phyloP scores from a whole-genome alignment of 2,113 vertebrate species.

The Sarotherodon lohbergeri region DNA sequence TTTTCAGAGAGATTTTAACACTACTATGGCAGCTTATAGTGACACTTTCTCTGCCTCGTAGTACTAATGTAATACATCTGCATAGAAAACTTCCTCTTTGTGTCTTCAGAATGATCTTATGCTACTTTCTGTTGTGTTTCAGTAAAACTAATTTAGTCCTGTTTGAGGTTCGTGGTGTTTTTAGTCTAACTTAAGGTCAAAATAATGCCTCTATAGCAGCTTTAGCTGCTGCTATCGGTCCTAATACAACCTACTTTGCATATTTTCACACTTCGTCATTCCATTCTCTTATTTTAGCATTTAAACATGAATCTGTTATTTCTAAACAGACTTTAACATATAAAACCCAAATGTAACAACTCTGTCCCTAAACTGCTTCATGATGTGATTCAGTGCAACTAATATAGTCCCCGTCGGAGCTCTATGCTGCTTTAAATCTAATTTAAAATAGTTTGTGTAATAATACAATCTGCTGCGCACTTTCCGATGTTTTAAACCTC shows the following conservation, averaged over 20 bases:
- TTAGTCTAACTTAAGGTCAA: background rate
- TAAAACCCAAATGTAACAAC: background rate
- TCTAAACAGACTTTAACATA: background rate
- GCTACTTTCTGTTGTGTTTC: background rate
- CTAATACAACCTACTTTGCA: background rate
- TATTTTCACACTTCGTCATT: background rate
- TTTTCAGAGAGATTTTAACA: background rate
- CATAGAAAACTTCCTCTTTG: background rate
- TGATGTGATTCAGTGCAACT: fast-evolving
- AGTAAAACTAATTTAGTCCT: background rate
- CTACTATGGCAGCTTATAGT: fast-evolving
- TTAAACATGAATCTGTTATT: background rate
- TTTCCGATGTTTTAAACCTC: background rate
- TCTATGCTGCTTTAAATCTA: background rate
- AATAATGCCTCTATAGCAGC: background rate
- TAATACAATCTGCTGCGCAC: background rate
- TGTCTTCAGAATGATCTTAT: background rate
- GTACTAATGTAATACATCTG: fast-evolving
- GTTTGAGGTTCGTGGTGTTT: fast-evolving
- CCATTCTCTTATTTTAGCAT: background rate
- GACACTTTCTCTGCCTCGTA: background rate
- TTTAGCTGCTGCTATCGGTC: fast-evolving
- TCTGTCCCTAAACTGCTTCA: background rate
- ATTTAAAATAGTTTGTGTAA: background rate
- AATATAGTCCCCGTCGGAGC: background rate